Conservation (phyloP, 2,113 vertebrate species). For the Trematocara variabile region DNA sequence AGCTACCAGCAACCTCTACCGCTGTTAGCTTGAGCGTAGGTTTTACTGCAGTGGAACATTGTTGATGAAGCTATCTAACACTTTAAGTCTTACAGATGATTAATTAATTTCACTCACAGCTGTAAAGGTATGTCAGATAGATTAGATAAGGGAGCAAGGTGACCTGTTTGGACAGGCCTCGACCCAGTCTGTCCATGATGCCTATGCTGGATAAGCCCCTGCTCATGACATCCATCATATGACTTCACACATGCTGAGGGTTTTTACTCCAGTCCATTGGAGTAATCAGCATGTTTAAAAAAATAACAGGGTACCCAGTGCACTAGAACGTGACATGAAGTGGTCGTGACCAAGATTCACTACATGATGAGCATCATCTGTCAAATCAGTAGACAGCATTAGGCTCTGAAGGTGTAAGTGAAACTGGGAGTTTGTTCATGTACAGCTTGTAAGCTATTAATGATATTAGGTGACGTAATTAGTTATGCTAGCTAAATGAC, state of each 20-base stretch:
- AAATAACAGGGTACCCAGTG: neutral
- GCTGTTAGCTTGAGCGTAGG: neutral
- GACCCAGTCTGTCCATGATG: neutral
- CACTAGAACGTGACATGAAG: neutral
- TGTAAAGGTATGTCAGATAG: neutral
- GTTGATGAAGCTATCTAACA: neutral
- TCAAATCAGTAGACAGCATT: neutral
- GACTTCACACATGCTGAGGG: neutral
- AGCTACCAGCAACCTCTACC: neutral
- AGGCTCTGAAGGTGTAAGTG: neutral
- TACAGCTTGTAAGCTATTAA: neutral
- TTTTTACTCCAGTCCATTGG: neutral
- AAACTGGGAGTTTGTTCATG: neutral
- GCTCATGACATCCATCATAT: neutral
- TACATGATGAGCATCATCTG: neutral
- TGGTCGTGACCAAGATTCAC: neutral
- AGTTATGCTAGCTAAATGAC: neutral
- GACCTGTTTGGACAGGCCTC: neutral
- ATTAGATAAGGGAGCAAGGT: neutral
- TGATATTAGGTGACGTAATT: neutral
- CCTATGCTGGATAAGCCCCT: neutral
- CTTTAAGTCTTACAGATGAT: no score
- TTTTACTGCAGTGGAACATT: neutral
- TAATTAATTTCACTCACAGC: neutral
- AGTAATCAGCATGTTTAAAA: neutral